These are phyloP conservation scores for human DNA, from an alignment of 2,113 vertebrate species.

Conservation along the genomic window DNA sequence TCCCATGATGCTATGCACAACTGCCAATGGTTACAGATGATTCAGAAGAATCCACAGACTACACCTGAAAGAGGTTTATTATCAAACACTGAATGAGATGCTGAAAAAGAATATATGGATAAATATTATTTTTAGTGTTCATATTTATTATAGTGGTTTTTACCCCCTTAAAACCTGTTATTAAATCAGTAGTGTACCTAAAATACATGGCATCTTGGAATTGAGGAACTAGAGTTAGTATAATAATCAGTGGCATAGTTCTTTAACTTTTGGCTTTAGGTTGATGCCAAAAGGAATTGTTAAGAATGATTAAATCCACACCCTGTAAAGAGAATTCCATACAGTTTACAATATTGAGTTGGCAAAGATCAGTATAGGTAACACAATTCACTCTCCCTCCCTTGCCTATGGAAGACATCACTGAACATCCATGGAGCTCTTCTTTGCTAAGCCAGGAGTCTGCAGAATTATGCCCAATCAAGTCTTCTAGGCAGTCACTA, in stretches of 20 bases:
- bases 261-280: conserved; percentile 21
- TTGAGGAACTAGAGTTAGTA: conserved; percentile 32
- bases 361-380: not conserved
- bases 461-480: not conserved
- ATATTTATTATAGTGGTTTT: not conserved
- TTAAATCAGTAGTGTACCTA: conserved; percentile 4
- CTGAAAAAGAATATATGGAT: not conserved
- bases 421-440: not conserved
- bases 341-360: not conserved
- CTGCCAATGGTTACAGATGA: not conserved
- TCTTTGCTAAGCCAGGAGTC: not conserved
- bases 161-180: not conserved
- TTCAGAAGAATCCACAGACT: not conserved
- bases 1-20: not conserved
- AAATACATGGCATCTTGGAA: not conserved
- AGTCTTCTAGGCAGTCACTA: not conserved
- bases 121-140: not conserved
- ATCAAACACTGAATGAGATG: not conserved
- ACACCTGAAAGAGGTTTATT: conserved; percentile 16
- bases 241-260: conserved; percentile 10
- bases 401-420: not conserved
- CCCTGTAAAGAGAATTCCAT: not conserved
- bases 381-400: not conserved
- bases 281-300: not conserved
- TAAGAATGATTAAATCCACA: conserved; percentile 24